Base-by-base conservation (phyloP, 2,888 invertebrate genomes). In the Ormia ochracea region DNA sequence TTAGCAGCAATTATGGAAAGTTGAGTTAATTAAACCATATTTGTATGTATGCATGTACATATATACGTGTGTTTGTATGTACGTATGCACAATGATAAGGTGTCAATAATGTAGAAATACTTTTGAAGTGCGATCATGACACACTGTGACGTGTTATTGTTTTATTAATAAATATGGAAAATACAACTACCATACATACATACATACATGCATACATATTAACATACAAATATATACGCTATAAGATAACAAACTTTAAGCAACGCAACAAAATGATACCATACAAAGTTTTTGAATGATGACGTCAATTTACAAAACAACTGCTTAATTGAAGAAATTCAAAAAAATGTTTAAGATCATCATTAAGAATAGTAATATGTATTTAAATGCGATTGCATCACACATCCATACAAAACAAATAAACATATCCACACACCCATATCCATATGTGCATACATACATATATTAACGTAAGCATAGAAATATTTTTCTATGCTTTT, bases 21-120 rank as follows among this genome's bases (percentile, higher is more conserved):
- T 74, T 74, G 48, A 31, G 23, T 74, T 74, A 74, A 74, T 58
- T 66, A 66, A 66, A 48, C 38, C 56, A 66, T 58, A 41, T 58
- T 41, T 14, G 48, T 36, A 36, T 36, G 36, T 36, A 36, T n/a
- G n/a, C 36, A 36, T 36, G 12, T 33, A 9, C 1, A 9, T 33
- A 2, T 33, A 10, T 33, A 2, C 33, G 12, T 36, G 12, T n/a
- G 2, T 9, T 3, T 9, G 10, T 36, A 36, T 10, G 10, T 36
- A 36, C 4, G 0, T 52, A 41, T 36, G 48, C 6, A 28, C n/a
- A n/a, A n/a, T 48, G 14, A 66, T 43, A 41, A 68, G 23, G 31
- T 38, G 50, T 5, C 38, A 43, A 54, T n/a, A 26, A 12, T 23
- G 4, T 26, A 59, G 23, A 26, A 75, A 75, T 66, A 65, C 48